These are phyloP conservation scores for Varanus komodoensis DNA, from an alignment of 2,113 vertebrate genomes.

Conservation along the genomic window DNA sequence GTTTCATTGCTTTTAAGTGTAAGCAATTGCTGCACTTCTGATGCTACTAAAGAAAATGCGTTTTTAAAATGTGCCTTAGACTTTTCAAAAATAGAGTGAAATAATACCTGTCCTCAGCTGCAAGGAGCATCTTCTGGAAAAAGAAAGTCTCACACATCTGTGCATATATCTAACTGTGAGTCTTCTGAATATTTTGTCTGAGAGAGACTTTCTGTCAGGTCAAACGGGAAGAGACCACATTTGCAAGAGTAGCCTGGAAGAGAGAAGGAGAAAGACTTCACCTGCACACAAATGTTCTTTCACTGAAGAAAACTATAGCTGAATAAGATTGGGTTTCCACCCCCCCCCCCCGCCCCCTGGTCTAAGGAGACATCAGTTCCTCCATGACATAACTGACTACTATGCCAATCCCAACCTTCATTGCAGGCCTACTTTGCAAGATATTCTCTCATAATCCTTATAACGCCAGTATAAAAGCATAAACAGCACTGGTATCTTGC, in stretches of 20 bases:
- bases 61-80: slow-evolving; percentile 34
- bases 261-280: too few relatives aligned
- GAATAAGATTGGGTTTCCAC: too few relatives aligned
- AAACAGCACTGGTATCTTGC: not conserved
- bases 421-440: not conserved
- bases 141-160: not conserved
- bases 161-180: not conserved
- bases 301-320: not conserved
- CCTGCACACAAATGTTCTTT: not conserved
- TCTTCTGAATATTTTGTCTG: not conserved
- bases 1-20: slow-evolving; percentile 28
- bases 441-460: not conserved
- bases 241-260: not conserved
- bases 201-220: not conserved
- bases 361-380: not conserved
- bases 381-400: not conserved
- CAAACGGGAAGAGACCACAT: not conserved
- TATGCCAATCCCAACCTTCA: not conserved
- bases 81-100: slow-evolving; percentile 19
- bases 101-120: slow-evolving; percentile 38
- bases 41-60: slow-evolving; percentile 17
- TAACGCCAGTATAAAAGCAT: not conserved
- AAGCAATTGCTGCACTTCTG: slow-evolving; percentile 35
- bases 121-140: not conserved
- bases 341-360: not conserved